Percentiles rank a stretch among this genome's conserved stretches.
These are phyloP conservation scores for Rhagonycha lutea DNA, from an alignment of 2,888 invertebrate species.

Conservation along the genomic window DNA sequence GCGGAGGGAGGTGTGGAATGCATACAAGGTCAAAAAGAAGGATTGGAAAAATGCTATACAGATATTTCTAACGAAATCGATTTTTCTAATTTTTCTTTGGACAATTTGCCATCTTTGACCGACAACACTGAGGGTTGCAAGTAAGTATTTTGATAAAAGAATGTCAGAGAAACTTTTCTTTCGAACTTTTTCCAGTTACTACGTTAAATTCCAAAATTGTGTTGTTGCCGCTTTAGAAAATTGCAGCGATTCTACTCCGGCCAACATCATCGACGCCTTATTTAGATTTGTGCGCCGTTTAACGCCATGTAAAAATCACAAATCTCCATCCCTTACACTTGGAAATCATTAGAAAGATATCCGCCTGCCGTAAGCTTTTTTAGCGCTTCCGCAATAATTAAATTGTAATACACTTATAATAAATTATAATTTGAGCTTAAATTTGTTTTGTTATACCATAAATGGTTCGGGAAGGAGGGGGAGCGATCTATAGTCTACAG, in stretches of 20 bases:
- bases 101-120: slow-evolving; percentile 2
- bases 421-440: neutral
- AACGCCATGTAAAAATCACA: slow-evolving; percentile 62
- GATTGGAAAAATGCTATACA: neutral
- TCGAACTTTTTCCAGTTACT: slow-evolving; percentile 55
- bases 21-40: neutral
- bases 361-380: neutral
- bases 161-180: neutral
- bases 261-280: slow-evolving; percentile 77
- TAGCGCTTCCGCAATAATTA: neutral
- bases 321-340: neutral
- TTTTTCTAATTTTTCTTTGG: neutral
- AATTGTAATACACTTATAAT: neutral
- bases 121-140: neutral
- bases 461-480: no score
- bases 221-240: slow-evolving; percentile 65
- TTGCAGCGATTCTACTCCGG: slow-evolving; percentile 76
- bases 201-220: slow-evolving; percentile 61
- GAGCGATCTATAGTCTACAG: no score
- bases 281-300: slow-evolving; percentile 72
- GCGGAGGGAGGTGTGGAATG: slow-evolving; percentile 10
- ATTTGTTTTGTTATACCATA: neutral
- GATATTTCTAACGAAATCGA: neutral
- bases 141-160: neutral
- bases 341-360: neutral